Evolutionary conservation across 1,140 invertebrate genomes (phyloP), one percentile per base, ranked within the genome.

Genomic region (Lethrus apterus): DNA sequence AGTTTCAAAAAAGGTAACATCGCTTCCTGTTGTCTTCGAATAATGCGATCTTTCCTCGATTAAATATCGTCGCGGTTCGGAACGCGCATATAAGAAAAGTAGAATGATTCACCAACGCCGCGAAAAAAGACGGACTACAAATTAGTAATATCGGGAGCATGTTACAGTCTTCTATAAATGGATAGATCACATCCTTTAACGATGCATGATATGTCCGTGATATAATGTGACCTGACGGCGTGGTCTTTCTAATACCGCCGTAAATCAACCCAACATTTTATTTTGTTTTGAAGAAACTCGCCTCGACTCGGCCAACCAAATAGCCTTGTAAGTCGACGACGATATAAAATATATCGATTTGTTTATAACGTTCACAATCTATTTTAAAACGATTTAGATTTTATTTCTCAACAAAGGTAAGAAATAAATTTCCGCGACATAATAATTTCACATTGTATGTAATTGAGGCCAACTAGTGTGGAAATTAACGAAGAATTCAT

Each of bases 91-190:
- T 19, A 38, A 38, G 35, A 38, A 38, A 38, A 38, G 35, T 23
- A 38, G 35, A 38, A 38, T 38, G 35, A 38, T 18, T 38, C 35
- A 38, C 35, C 19, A 38, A 38, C 24, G 24, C n/a, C 24, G 18
- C 19, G 35, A 23, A 38, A 38, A 38, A 38, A 38, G 35, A 8
- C 8, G 24, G 19, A 38, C 35, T 38, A 38, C 35, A 38, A 38
- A 38, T 38, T 38, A 38, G 35, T 38, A n/a, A 38, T 38, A 38
- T 38, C 24, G 35, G 35, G 35, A 38, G 35, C 35, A 38, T 38
- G 35, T 38, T 38, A 38, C 35, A 18, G 35, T 21, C 35, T 19
- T 21, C 35, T 21, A 11, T 38, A 38, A 21, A 38, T 20, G 35
- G 35, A 38, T 38, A 38, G 20, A 38, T 38, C 35, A 23, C 35